phyloP scores from a whole-genome alignment of 2,113 vertebrate genomes.

The Eulemur rufifrons region DNA sequence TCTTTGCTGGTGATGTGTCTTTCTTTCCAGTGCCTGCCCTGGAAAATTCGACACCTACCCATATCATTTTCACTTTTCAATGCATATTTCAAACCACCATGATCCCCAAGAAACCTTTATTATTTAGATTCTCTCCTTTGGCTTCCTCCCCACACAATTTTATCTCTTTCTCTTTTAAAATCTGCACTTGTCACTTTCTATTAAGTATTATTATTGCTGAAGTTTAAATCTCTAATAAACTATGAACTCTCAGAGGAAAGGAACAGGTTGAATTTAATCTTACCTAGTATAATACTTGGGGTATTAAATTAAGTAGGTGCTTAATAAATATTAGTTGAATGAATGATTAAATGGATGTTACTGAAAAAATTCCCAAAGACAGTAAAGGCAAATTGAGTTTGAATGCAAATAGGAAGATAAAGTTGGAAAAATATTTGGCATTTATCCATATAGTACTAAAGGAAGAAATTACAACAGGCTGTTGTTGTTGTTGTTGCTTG shows the following conservation, averaged over 20 bases:
- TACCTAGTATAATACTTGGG: not conserved
- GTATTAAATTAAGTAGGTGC: not conserved
- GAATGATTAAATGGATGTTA: not conserved
- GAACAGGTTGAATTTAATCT: not conserved
- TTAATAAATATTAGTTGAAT: not conserved
- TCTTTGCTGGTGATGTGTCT: not conserved
- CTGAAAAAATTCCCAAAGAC: not conserved
- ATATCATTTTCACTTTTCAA: not conserved
- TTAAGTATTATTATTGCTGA: not conserved
- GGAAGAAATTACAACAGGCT: not conserved
- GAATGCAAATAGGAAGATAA: not conserved
- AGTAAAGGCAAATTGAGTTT: not conserved
- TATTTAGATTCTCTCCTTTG: not conserved
- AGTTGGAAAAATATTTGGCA: not conserved
- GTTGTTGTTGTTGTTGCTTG: not conserved
- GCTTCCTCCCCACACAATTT: not conserved
- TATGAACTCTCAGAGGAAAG: not conserved
- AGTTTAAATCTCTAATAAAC: slow-evolving; percentile 28
- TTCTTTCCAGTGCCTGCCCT: not conserved
- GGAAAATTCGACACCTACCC: not conserved
- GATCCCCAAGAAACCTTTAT: not conserved
- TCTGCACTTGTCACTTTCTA: not conserved
- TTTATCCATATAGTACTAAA: not conserved
- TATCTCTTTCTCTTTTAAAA: not conserved
- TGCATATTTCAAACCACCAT: not conserved